Conservation (phyloP, 1,140 invertebrate species). For the Zaprionus inermis region DNA sequence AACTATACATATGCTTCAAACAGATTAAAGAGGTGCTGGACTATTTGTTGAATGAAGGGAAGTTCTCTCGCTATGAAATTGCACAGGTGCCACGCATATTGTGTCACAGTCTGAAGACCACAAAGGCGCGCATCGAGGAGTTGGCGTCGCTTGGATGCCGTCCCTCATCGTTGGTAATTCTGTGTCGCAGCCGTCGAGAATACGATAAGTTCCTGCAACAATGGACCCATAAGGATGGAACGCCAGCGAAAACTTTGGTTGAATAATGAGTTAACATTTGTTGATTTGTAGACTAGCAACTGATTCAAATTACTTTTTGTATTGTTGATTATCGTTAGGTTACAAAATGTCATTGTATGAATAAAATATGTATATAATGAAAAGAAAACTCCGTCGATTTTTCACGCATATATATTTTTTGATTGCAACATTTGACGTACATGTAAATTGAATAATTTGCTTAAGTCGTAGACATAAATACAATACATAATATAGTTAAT, state of each 20-base stretch:
- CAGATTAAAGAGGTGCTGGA: slow-evolving; percentile 85
- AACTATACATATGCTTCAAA: not conserved
- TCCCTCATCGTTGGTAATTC: slow-evolving; percentile 84
- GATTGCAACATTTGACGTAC: slow-evolving; percentile 52
- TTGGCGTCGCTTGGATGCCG: slow-evolving; percentile 82
- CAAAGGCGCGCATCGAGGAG: slow-evolving; percentile 84
- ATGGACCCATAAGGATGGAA: slow-evolving; percentile 45
- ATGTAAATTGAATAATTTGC: slow-evolving; percentile 48
- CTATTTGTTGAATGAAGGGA: slow-evolving; percentile 84
- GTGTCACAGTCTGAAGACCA: slow-evolving; percentile 85
- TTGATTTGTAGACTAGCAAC: slow-evolving; percentile 9
- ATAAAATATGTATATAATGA: not conserved
- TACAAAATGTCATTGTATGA: not conserved
- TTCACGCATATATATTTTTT: slow-evolving; percentile 57
- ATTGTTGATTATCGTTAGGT: slow-evolving; percentile 11
- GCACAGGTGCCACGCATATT: slow-evolving; percentile 85
- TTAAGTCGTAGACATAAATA: slow-evolving; percentile 63
- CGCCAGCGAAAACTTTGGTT: not conserved
- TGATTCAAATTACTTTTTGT: slow-evolving; percentile 10
- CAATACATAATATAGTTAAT: slow-evolving; percentile 54
- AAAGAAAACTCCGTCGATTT: not conserved
- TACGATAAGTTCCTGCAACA: slow-evolving; percentile 82
- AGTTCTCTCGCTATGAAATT: slow-evolving; percentile 84
- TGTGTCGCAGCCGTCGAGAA: slow-evolving; percentile 85
- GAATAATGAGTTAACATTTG: not conserved